Base-by-base conservation (phyloP, 2,888 invertebrate species). In the Agriotes lineatus region DNA sequence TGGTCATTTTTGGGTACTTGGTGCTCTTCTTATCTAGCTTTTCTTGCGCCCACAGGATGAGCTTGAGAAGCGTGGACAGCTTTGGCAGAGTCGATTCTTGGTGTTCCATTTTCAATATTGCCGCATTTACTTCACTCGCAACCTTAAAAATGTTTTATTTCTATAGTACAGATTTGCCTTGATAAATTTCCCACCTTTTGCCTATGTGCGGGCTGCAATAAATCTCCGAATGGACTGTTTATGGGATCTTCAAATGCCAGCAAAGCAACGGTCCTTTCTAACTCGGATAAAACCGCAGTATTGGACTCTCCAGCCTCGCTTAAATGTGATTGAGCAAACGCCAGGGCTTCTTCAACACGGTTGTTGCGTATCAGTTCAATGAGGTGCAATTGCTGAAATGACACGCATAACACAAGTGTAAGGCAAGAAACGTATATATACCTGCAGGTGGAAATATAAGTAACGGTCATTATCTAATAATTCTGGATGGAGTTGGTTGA, bases 161-260 rank as follows among this genome's bases (percentile, higher is more conserved):
- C n/a, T n/a, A n/a, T n/a, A n/a, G n/a, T n/a, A n/a, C n/a, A n/a
- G n/a, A n/a, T n/a, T n/a, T n/a, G n/a, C n/a, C n/a, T n/a, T n/a
- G n/a, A n/a, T n/a, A 81, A 42, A 79, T n/a, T 48, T 45, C 10
- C 33, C 7, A 93, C 95, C 88, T 96, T 96, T 85, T 98, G 97
- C 78, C 98, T 88, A 80, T 99, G 97, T 9, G 97, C 94, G 10
- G 96, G 93, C 77, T 97, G 92, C 68, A 99, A 86, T 37, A 99
- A 87, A 83, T 99, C 97, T 14, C 96, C 94, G 85, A 98, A 99
- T 0, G 99, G 99, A 73, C 97, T 96, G 63, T 90, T 91, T 76
- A 95, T 92, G 0, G 99, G 98, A 80, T 98, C 96, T 70, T 99
- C 98, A 84, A 99, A 99, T 4, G 99, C 99, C 14, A 99, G 84